phyloP scores from a whole-genome alignment of 2,797 vertebrate genomes.

The Danio jaintianensis region DNA sequence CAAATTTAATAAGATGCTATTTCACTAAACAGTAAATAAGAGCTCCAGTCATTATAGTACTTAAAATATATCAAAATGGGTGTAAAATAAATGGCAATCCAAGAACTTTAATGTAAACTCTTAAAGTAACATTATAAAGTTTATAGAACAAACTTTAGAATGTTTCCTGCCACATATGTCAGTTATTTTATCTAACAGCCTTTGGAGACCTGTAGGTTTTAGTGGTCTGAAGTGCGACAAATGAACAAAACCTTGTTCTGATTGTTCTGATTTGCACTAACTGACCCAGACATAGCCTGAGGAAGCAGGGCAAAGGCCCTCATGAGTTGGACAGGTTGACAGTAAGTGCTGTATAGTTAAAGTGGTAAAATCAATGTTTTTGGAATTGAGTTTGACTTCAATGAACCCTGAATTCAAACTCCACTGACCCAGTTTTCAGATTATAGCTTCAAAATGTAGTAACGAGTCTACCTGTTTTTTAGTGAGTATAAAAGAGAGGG shows the following conservation, averaged over 20 bases:
- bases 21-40: background rate
- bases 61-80: background rate
- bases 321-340: constrained; percentile 26
- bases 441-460: constrained; percentile 24
- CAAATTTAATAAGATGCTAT: background rate
- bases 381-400: constrained; percentile 55
- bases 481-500: background rate
- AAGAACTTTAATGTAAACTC: background rate
- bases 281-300: constrained; percentile 22
- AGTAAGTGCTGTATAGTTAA: constrained; percentile 56
- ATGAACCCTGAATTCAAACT: constrained; percentile 47
- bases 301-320: background rate
- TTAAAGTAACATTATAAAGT: background rate
- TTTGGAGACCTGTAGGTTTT: constrained; percentile 8
- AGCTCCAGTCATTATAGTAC: background rate
- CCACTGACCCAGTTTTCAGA: constrained; percentile 51
- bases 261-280: constrained; percentile 31
- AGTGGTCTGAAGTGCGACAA: constrained; percentile 17
- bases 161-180: background rate
- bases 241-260: constrained; percentile 30
- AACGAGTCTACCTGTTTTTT: constrained; percentile 29
- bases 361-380: constrained; percentile 58
- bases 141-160: background rate
- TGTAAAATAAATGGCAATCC: background rate
- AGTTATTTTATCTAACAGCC: constrained; percentile 2